Percentiles rank a stretch among this genome's conserved stretches.
These are phyloP conservation scores for Scomber japonicus DNA, from an alignment of 2,113 vertebrate species.

Conservation along the genomic window DNA sequence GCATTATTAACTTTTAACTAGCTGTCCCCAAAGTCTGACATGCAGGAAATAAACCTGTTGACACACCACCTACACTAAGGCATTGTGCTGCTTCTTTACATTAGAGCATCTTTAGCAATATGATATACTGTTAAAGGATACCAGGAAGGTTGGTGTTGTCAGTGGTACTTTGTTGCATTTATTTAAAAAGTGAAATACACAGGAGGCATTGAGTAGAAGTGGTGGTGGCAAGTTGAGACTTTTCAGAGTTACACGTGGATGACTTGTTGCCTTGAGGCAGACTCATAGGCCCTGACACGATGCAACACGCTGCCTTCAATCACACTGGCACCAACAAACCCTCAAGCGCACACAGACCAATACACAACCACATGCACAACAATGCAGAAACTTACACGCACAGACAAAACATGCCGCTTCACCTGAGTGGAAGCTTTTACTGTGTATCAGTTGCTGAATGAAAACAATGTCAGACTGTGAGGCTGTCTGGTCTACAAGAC, in stretches of 20 bases:
- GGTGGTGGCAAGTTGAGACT: constrained; percentile 67
- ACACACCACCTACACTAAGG: background rate
- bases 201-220: background rate
- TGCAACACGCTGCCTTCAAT: constrained; percentile 66
- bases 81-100: background rate
- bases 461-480: background rate
- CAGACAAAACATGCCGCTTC: constrained; percentile 20
- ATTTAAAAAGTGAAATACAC: constrained; percentile 18
- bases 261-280: constrained; percentile 61
- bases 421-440: constrained; percentile 3
- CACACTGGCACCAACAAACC: constrained; percentile 45
- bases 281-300: constrained; percentile 68
- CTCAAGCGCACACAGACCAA: constrained; percentile 33
- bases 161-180: background rate
- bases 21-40: constrained; percentile 20
- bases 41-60: background rate
- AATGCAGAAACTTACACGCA: constrained; percentile 19
- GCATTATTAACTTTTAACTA: constrained; percentile 64
- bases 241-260: constrained; percentile 64
- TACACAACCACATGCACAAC: constrained; percentile 16
- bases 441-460: background rate
- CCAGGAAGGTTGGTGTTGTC: background rate
- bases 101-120: background rate
- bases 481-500: background rate
- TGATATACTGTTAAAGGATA: background rate